A percentile compares a stretch with the other conserved stretches of the same genome.
Evolutionary conservation across 2,797 vertebrate species (phyloP).

Genomic region (Tarsius wallacei): DNA sequence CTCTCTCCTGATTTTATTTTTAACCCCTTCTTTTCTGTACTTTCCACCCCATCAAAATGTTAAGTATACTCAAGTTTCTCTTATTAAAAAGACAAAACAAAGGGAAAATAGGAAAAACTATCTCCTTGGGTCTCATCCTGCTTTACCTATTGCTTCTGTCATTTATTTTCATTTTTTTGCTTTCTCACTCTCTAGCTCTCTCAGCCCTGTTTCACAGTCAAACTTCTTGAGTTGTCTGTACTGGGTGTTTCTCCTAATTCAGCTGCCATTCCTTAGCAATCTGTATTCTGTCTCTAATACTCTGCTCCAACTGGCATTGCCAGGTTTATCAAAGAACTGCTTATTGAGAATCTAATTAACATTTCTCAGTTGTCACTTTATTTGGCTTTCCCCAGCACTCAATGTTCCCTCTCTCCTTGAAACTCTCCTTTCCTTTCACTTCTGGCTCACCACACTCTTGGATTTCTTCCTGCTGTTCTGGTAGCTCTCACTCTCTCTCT

Average conservation of each 20-base stretch:
- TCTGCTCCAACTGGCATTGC: constrained; percentile 38
- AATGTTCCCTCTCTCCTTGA: neutral
- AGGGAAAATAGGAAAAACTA: neutral
- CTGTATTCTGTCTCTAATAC: neutral
- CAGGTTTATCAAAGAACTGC: neutral
- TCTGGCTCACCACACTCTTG: neutral
- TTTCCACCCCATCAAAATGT: neutral
- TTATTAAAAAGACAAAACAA: constrained; percentile 34
- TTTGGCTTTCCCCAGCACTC: constrained; percentile 42
- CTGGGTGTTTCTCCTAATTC: constrained; percentile 21
- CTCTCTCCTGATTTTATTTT: constrained; percentile 30
- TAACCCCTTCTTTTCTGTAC: neutral
- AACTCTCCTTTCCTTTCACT: neutral
- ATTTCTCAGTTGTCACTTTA: constrained; percentile 48
- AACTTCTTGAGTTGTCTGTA: constrained; percentile 35
- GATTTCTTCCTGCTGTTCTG: constrained; percentile 44
- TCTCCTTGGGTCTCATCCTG: neutral
- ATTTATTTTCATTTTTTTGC: constrained; percentile 36
- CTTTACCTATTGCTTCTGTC: constrained; percentile 14
- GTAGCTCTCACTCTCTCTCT: neutral
- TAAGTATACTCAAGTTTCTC: neutral
- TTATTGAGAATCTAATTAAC: constrained; percentile 27
- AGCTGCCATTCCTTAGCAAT: constrained; percentile 11
- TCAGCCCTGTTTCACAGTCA: neutral
- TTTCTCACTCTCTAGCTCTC: neutral